phyloP scores from a whole-genome alignment of 2,888 invertebrate species.

The Cetonia aurata region DNA sequence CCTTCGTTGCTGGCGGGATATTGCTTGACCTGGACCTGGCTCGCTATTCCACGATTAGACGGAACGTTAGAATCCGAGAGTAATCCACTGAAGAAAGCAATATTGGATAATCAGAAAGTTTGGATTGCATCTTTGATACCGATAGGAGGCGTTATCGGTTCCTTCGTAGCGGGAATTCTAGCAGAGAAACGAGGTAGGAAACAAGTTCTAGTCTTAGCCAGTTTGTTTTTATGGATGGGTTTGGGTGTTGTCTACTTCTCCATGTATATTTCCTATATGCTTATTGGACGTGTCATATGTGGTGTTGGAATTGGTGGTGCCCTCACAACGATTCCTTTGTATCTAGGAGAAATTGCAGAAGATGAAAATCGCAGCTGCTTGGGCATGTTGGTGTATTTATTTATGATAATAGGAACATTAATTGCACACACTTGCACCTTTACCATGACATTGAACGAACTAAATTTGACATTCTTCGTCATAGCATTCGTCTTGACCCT shows the following conservation, averaged over 20 bases:
- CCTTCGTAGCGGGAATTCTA: conserved; percentile 75
- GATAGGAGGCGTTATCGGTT: conserved; percentile 73
- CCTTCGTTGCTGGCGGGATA: conserved; percentile 64
- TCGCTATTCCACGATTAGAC: conserved; percentile 51
- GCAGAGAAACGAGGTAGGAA: conserved; percentile 77
- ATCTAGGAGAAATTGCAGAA: conserved; percentile 87
- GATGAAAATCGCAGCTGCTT: conserved; percentile 82
- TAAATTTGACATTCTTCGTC: conserved; percentile 75
- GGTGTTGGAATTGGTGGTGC: conserved; percentile 70
- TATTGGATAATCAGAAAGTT: conserved; percentile 72
- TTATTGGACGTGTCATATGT: conserved; percentile 38
- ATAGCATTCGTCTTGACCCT: conserved; percentile 63
- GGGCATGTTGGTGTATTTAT: conserved; percentile 78
- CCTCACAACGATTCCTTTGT: conserved; percentile 83
- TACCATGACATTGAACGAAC: conserved; percentile 73
- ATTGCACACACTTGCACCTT: conserved; percentile 79
- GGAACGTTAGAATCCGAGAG: conserved; percentile 59
- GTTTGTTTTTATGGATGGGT: conserved; percentile 62
- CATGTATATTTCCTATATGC: conserved; percentile 38
- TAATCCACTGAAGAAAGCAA: conserved; percentile 66
- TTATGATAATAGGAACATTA: conserved; percentile 76
- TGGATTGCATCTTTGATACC: conserved; percentile 82
- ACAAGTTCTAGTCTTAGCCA: conserved; percentile 71
- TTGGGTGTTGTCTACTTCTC: conserved; percentile 40
- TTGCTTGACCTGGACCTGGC: conserved; percentile 64